phyloP scores from a whole-genome alignment of 2,888 invertebrate genomes.

The Allacma fusca region DNA sequence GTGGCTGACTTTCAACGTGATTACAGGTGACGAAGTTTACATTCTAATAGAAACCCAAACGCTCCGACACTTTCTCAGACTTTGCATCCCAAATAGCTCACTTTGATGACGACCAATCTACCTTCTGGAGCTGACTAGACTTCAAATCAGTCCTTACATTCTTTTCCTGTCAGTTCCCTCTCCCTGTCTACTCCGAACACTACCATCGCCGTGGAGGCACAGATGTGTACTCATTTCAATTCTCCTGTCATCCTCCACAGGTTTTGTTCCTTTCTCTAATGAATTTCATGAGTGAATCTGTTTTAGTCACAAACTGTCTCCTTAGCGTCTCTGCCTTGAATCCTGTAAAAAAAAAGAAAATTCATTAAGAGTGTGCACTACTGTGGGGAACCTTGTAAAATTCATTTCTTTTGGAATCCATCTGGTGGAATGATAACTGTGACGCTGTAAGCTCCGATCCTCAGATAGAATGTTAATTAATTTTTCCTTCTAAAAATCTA shows the following conservation, averaged over 20 bases:
- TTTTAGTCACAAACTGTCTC: no score
- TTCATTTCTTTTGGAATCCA: no score
- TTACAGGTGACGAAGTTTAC: slow-evolving; percentile 12
- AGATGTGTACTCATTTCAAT: background rate
- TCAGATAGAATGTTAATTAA: no score
- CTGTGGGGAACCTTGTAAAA: no score
- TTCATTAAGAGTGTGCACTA: no score
- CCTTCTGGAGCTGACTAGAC: slow-evolving; percentile 6
- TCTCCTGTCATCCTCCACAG: slow-evolving; percentile 7
- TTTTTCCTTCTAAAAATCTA: no score
- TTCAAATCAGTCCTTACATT: slow-evolving; percentile 6
- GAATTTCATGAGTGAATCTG: background rate
- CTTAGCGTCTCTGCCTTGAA: no score
- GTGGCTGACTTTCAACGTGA: background rate
- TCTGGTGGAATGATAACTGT: no score
- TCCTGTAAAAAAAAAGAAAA: no score
- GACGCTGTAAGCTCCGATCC: no score
- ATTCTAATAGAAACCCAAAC: background rate
- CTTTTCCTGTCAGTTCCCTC: background rate
- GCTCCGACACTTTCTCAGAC: background rate
- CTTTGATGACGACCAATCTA: slow-evolving; percentile 9
- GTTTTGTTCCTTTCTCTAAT: background rate
- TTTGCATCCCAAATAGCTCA: slow-evolving; percentile 6
- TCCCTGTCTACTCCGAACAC: background rate
- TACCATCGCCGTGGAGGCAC: background rate